Percentiles rank a stretch among this genome's conserved stretches.
Conservation (phyloP, 2,113 vertebrate species). For the Mesoclemmys tuberculata region DNA sequence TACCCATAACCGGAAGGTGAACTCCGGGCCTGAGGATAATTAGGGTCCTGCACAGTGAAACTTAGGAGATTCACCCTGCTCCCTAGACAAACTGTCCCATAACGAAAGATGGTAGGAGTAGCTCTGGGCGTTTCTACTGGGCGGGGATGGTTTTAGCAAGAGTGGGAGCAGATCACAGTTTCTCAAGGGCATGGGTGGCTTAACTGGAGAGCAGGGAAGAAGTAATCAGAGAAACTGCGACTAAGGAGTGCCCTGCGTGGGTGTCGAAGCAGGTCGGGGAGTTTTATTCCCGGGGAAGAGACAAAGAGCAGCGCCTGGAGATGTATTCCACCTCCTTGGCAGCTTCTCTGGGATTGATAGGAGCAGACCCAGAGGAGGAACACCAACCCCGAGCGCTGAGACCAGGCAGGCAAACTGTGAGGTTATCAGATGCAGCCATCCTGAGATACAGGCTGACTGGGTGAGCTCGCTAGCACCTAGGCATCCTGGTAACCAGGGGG, state of each 20-base stretch:
- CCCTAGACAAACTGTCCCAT: neutral
- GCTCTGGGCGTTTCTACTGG: neutral
- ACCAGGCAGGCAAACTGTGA: slow-evolving; percentile 33
- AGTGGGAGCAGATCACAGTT: neutral
- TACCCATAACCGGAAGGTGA: neutral
- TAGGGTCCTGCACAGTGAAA: neutral
- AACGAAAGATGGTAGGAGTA: neutral
- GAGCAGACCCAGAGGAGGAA: neutral
- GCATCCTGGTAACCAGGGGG: neutral
- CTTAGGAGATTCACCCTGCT: neutral
- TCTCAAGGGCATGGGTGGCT: neutral
- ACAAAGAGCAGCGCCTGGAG: neutral
- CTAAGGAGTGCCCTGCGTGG: neutral
- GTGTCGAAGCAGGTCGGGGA: neutral
- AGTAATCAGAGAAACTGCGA: neutral
- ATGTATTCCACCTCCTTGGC: neutral
- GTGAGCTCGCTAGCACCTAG: slow-evolving; percentile 35
- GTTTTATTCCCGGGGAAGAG: neutral
- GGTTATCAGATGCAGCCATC: slow-evolving; percentile 47
- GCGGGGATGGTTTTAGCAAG: neutral
- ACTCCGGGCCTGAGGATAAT: neutral
- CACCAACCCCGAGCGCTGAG: neutral
- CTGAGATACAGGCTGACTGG: slow-evolving; percentile 38
- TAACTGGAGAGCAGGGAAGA: neutral
- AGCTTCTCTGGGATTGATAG: neutral